These are phyloP conservation scores for Colinus virginianus DNA, from an alignment of 2,113 vertebrate genomes.

Conservation along the genomic window DNA sequence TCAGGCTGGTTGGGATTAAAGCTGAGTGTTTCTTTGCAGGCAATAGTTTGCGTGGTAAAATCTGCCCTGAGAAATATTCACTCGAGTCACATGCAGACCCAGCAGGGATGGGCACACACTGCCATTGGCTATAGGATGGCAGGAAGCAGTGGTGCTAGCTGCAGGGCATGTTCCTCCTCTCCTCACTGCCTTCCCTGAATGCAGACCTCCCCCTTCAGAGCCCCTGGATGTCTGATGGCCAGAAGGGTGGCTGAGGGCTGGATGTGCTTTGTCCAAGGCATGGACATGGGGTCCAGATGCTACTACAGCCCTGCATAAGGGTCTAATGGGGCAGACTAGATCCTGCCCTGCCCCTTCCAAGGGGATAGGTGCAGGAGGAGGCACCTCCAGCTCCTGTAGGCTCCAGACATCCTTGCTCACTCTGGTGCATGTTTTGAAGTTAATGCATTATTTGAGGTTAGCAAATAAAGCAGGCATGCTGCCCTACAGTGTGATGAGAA, in stretches of 20 bases:
- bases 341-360: neutral
- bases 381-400: neutral
- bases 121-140: neutral
- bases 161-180: neutral
- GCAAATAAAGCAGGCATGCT: rapidly evolving
- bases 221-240: neutral
- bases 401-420: neutral
- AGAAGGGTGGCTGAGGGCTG: neutral
- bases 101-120: neutral
- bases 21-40: neutral
- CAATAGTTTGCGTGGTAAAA: neutral
- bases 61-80: neutral
- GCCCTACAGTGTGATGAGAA: neutral
- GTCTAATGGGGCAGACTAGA: neutral
- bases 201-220: neutral
- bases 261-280: neutral
- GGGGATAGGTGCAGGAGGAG: neutral
- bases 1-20: neutral
- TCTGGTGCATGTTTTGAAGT: rapidly evolving
- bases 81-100: neutral
- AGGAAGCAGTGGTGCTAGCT: neutral
- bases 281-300: rapidly evolving
- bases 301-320: neutral
- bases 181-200: neutral
- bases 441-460: neutral